Percentiles rank a stretch among this genome's conserved stretches.
These are phyloP conservation scores for Pseudolaguvia tuberculata DNA, from an alignment of 2,113 vertebrate species.

Conservation along the genomic window DNA sequence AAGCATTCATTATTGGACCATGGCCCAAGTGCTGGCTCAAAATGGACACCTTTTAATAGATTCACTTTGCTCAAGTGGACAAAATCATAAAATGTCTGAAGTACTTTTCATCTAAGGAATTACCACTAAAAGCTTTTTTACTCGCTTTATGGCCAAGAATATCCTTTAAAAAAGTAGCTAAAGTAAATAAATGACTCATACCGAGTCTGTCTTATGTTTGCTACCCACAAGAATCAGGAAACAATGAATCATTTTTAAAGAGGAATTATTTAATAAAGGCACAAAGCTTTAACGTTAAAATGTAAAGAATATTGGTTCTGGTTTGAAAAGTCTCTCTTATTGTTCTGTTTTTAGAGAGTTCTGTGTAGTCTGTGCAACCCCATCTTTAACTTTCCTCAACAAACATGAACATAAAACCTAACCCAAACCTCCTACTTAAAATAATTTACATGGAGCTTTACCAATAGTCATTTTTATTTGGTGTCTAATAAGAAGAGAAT, in stretches of 20 bases:
- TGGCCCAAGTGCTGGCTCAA: constrained; percentile 6
- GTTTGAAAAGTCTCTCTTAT: no score
- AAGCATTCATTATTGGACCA: background rate
- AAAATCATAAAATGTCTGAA: constrained; percentile 11
- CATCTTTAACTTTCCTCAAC: background rate
- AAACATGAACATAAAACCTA: background rate
- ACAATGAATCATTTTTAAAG: background rate
- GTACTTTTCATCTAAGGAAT: constrained; percentile 29
- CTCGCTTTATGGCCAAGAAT: background rate
- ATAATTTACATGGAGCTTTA: background rate
- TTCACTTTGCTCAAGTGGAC: constrained; percentile 3
- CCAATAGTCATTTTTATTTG: background rate
- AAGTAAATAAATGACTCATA: background rate
- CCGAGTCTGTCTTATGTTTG: background rate
- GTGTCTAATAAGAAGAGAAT: background rate
- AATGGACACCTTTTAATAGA: background rate
- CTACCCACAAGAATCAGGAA: background rate
- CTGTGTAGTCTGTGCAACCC: background rate
- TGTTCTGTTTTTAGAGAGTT: background rate
- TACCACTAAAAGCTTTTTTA: constrained; percentile 27
- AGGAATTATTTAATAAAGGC: no score
- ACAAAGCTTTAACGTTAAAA: background rate
- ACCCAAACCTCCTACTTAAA: no score
- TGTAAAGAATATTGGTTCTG: background rate
- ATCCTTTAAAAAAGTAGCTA: background rate